A percentile compares a stretch with the other conserved stretches of the same genome.
Conservation (phyloP, 53 echinoderm and acorn worm genomes). For the Echinarachnius parma region DNA sequence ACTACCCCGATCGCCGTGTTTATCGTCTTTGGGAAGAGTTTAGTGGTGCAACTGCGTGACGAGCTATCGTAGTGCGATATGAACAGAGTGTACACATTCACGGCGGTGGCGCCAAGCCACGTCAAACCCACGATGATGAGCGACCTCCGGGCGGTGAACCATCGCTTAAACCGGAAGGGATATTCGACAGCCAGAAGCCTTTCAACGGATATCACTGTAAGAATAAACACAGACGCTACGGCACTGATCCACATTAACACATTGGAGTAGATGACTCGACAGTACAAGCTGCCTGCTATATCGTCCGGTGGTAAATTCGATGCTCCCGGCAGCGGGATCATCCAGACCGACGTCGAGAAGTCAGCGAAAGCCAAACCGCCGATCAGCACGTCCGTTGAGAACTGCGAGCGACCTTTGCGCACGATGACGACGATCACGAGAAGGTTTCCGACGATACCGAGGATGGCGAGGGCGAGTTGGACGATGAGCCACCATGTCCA, state of each 20-base stretch:
- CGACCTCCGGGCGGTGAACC: background rate
- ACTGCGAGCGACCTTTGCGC: background rate
- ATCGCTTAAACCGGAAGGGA: constrained; percentile 8
- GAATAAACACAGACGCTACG: constrained; percentile 30
- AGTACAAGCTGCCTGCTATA: constrained; percentile 20
- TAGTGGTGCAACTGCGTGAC: background rate
- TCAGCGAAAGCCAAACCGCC: constrained; percentile 11
- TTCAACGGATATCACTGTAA: constrained; percentile 17
- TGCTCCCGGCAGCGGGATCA: constrained; percentile 4
- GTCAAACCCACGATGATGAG: background rate
- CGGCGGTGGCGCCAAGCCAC: background rate
- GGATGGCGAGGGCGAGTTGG: constrained; percentile 13
- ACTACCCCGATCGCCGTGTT: background rate
- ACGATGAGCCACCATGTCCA: constrained; percentile 35
- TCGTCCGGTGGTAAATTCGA: background rate
- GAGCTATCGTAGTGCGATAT: background rate
- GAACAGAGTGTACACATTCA: background rate
- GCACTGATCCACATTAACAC: constrained; percentile 20
- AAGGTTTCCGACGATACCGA: constrained; percentile 25
- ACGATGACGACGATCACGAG: constrained; percentile 18
- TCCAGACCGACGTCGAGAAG: constrained; percentile 25
- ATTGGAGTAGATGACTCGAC: constrained; percentile 8
- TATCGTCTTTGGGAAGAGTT: background rate
- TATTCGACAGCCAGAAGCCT: constrained; percentile 29
- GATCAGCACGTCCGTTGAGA: constrained; percentile 25